Conservation (phyloP, 1,140 invertebrate genomes). For the Parapsyche elsis region DNA sequence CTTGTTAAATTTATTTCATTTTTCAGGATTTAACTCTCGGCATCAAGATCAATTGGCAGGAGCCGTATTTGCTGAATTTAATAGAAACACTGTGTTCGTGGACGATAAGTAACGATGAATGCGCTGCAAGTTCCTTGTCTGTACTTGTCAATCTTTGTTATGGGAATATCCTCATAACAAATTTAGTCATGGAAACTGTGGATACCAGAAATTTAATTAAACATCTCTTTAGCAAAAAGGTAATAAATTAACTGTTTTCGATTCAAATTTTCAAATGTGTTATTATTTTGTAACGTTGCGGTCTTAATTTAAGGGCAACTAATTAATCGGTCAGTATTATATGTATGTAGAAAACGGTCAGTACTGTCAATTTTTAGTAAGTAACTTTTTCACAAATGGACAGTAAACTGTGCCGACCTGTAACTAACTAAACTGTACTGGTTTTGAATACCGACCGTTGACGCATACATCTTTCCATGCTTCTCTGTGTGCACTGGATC, state of each 20-base stretch:
- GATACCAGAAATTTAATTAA: constrained; percentile 72
- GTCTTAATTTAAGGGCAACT: too few relatives aligned
- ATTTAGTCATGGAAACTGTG: constrained; percentile 72
- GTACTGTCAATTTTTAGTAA: background rate
- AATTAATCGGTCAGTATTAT: too few relatives aligned
- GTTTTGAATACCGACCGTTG: too few relatives aligned
- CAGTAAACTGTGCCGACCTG: background rate
- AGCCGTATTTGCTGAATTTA: constrained; percentile 72
- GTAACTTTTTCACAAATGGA: background rate
- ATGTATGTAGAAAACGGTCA: too few relatives aligned
- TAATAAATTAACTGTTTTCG: too few relatives aligned
- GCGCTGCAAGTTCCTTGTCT: constrained; percentile 66
- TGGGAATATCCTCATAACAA: constrained; percentile 75
- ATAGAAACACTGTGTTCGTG: constrained; percentile 72
- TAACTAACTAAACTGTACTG: too few relatives aligned
- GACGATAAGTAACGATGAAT: constrained; percentile 67
- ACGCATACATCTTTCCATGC: too few relatives aligned
- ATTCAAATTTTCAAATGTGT: too few relatives aligned
- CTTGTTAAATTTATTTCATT: background rate
- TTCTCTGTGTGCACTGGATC: too few relatives aligned
- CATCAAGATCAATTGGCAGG: constrained; percentile 77
- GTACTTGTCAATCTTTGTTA: constrained; percentile 80
- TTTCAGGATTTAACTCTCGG: constrained; percentile 75
- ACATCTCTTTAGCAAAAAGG: constrained; percentile 70
- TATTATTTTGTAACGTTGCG: too few relatives aligned